Conservation (phyloP, 2,113 vertebrate species). For the Rhombomys opimus region DNA sequence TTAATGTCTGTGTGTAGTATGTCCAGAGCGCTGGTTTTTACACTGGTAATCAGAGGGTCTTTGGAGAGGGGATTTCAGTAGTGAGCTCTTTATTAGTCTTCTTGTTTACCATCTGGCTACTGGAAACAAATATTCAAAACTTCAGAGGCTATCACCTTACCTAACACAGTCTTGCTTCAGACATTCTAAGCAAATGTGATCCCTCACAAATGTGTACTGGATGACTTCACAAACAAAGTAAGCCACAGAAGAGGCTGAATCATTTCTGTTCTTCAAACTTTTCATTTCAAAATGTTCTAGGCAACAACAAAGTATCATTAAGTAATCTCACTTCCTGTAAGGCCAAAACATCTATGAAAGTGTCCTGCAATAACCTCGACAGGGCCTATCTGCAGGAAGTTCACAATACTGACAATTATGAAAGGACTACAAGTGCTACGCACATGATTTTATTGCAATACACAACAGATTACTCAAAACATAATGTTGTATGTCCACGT, state of each 20-base stretch:
- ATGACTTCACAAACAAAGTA: conserved; percentile 62
- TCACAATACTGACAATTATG: background rate
- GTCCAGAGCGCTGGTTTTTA: background rate
- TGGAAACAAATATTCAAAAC: conserved; percentile 42
- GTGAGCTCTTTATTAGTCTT: background rate
- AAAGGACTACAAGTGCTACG: background rate
- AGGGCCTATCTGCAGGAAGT: conserved; percentile 13
- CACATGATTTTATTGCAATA: background rate
- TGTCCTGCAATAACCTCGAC: conserved; percentile 68
- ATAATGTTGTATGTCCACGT: background rate
- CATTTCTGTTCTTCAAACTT: conserved; percentile 63
- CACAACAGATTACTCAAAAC: conserved; percentile 10
- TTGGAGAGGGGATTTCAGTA: conserved; percentile 28
- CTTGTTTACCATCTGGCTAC: conserved; percentile 51
- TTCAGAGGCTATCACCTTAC: conserved; percentile 57
- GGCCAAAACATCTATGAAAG: conserved; percentile 5
- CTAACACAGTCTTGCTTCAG: conserved; percentile 56
- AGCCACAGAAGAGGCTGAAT: conserved; percentile 59
- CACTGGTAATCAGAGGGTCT: background rate
- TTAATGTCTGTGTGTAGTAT: background rate
- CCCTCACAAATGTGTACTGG: conserved; percentile 48
- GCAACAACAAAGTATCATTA: conserved; percentile 65
- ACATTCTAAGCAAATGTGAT: conserved; percentile 46
- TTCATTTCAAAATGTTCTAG: conserved; percentile 60
- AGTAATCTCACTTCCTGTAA: conserved; percentile 73